Percentiles rank a stretch among this genome's conserved stretches.
phyloP scores from a whole-genome alignment of 2,888 invertebrate genomes.

The Poecilus cupreus region DNA sequence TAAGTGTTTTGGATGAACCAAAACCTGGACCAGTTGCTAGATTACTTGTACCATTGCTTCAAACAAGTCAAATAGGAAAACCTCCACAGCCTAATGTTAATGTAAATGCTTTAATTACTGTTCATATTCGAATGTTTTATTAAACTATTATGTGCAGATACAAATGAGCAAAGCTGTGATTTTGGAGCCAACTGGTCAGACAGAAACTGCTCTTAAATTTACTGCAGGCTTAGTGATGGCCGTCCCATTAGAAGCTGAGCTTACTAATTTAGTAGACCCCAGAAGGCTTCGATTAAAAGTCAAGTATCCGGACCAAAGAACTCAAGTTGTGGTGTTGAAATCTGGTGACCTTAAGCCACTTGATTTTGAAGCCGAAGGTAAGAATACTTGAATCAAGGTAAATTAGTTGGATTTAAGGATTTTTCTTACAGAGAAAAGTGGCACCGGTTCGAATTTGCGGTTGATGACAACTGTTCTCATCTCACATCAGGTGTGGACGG shows the following conservation, averaged over 20 bases:
- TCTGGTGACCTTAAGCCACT: slow-evolving; percentile 84
- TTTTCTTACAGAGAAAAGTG: slow-evolving; percentile 71
- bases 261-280: slow-evolving; percentile 85
- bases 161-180: slow-evolving; percentile 88
- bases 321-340: slow-evolving; percentile 88
- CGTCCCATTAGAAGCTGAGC: slow-evolving; percentile 90
- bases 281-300: slow-evolving; percentile 87
- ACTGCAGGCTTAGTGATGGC: slow-evolving; percentile 94
- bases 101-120: slow-evolving; percentile 68
- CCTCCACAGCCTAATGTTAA: slow-evolving; percentile 82
- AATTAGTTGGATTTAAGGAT: slow-evolving; percentile 33
- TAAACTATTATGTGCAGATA: slow-evolving; percentile 73
- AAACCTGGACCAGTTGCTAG: slow-evolving; percentile 90
- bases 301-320: slow-evolving; percentile 93
- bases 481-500: slow-evolving; percentile 95
- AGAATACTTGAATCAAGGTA: slow-evolving; percentile 60
- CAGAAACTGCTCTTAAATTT: slow-evolving; percentile 89
- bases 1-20: slow-evolving; percentile 85
- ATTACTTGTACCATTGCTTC: slow-evolving; percentile 84
- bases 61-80: slow-evolving; percentile 79
- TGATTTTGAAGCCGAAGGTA: slow-evolving; percentile 73
- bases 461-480: slow-evolving; percentile 90
- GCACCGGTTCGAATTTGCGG: slow-evolving; percentile 78
- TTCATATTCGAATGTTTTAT: background rate
- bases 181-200: slow-evolving; percentile 88